These are phyloP conservation scores for Odontesthes bonariensis DNA, from an alignment of 2,113 vertebrate genomes.

Conservation along the genomic window DNA sequence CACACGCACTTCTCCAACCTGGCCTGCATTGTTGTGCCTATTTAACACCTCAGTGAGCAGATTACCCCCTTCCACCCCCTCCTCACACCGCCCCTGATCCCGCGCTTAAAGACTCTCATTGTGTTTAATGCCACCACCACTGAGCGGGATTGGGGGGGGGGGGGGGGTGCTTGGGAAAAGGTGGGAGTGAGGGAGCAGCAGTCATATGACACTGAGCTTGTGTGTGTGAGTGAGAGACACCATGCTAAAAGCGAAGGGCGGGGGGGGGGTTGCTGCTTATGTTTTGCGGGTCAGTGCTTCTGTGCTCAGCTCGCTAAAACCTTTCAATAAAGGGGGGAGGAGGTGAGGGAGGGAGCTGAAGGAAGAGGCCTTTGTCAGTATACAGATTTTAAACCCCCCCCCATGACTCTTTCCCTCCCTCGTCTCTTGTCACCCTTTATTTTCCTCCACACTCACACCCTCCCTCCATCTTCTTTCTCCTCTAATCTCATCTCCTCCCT, in stretches of 20 bases:
- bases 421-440: constrained; percentile 69
- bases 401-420: constrained; percentile 21
- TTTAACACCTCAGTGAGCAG: constrained; percentile 84
- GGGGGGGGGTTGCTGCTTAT: constrained; percentile 62
- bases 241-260: constrained; percentile 52
- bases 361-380: constrained; percentile 66
- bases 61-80: constrained; percentile 63
- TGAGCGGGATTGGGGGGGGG: constrained; percentile 21
- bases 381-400: constrained; percentile 48
- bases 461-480: constrained; percentile 63
- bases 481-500: constrained; percentile 66
- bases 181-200: constrained; percentile 49
- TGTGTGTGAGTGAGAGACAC: constrained; percentile 49
- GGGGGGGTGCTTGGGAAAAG: constrained; percentile 60
- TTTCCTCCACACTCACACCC: constrained; percentile 64
- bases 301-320: constrained; percentile 75
- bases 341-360: constrained; percentile 37
- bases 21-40: constrained; percentile 80
- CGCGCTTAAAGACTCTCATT: constrained; percentile 81
- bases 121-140: constrained; percentile 80
- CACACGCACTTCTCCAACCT: constrained; percentile 46
- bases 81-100: constrained; percentile 70
- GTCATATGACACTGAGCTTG: constrained; percentile 75
- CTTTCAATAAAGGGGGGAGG: constrained; percentile 68
- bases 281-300: constrained; percentile 79